phyloP scores from a whole-genome alignment of 2,888 invertebrate genomes.

The Patella caerulea region DNA sequence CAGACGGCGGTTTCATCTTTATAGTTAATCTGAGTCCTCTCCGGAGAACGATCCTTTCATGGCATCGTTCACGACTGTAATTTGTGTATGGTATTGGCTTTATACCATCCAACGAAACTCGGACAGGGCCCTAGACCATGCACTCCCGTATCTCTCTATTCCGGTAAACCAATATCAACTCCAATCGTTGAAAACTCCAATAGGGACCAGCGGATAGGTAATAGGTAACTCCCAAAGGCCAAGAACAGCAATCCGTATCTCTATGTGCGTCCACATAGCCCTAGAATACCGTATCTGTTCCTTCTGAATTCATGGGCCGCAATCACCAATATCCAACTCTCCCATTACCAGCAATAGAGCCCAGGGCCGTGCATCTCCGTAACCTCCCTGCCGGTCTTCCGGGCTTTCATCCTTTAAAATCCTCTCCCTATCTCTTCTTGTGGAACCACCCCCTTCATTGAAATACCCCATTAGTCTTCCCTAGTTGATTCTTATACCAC shows the following conservation, averaged over 20 bases:
- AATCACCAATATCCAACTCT: neutral
- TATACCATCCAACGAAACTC: neutral
- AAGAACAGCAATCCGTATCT: neutral
- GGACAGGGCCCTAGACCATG: neutral
- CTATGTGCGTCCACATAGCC: neutral
- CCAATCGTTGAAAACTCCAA: neutral
- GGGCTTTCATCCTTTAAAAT: neutral
- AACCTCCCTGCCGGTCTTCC: neutral
- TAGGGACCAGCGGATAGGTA: neutral
- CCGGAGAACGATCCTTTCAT: neutral
- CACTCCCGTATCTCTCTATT: neutral
- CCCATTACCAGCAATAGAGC: neutral
- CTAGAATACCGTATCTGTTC: neutral
- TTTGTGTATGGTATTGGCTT: no score
- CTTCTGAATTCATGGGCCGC: neutral
- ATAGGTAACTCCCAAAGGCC: neutral
- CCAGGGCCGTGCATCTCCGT: no score
- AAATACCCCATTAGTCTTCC: neutral
- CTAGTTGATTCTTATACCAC: conserved; percentile 19
- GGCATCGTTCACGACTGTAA: no score
- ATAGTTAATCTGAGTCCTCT: neutral
- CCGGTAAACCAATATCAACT: neutral
- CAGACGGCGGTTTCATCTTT: neutral
- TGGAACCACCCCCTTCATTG: no score
- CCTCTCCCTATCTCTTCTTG: no score